Evolutionary conservation across 2,888 invertebrate species (phyloP).

Genomic region (Acanthococcus lagerstroemiae): DNA sequence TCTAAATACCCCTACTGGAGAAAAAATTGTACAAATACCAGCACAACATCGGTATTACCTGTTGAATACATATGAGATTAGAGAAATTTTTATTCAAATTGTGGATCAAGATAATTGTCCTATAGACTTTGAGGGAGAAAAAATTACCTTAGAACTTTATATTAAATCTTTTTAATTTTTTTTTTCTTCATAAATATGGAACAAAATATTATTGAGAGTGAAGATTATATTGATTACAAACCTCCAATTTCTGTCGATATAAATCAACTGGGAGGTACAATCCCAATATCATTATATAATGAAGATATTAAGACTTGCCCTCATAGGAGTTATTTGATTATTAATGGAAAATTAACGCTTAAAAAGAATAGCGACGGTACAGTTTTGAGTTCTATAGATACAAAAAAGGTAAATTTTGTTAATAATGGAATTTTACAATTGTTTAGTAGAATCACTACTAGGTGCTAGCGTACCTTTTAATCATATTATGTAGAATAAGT

Average conservation of each 20-base stretch:
- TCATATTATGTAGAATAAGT: not conserved
- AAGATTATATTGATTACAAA: not conserved
- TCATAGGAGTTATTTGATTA: not conserved
- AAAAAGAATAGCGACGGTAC: conserved; percentile 8
- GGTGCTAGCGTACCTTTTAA: conserved; percentile 7
- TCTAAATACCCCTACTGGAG: conserved; percentile 7
- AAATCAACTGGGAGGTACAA: not conserved
- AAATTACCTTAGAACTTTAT: conserved; percentile 15
- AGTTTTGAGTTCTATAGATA: conserved; percentile 1
- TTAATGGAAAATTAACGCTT: conserved; percentile 1
- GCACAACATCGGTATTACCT: conserved; percentile 9
- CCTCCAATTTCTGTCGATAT: not conserved
- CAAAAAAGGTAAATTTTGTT: conserved; percentile 11
- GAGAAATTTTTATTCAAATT: conserved; percentile 13
- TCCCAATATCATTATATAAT: not conserved
- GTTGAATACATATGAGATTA: conserved; percentile 9
- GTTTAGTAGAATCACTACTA: conserved; percentile 17
- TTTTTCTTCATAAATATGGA: conserved; percentile 4
- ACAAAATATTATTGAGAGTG: conserved; percentile 20
- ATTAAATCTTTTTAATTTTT: conserved; percentile 19
- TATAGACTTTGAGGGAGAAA: conserved; percentile 18
- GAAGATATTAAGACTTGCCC: not conserved
- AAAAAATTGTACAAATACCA: conserved; percentile 16
- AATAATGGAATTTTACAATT: conserved; percentile 14
- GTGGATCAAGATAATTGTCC: conserved; percentile 15